These are phyloP conservation scores for Habropoda laboriosa DNA, from an alignment of 1,140 invertebrate genomes.

Conservation along the genomic window DNA sequence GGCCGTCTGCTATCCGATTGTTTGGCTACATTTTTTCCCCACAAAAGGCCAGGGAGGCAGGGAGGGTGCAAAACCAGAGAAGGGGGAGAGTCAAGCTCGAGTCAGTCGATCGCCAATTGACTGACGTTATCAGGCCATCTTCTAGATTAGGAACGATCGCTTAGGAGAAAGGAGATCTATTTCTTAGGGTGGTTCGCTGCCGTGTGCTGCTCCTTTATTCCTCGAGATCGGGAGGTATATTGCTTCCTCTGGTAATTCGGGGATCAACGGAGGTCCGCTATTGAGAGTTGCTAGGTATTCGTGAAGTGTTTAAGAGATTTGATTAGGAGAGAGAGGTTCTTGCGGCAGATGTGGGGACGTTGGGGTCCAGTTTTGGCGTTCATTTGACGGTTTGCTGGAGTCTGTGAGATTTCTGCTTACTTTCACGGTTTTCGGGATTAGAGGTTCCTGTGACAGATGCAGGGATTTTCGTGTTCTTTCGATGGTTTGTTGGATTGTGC, in stretches of 20 bases:
- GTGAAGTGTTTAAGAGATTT: background rate
- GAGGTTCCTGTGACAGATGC: too few relatives aligned
- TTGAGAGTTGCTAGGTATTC: background rate
- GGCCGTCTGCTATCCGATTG: constrained; percentile 66
- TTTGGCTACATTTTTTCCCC: constrained; percentile 72
- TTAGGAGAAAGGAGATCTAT: constrained; percentile 48
- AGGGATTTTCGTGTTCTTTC: too few relatives aligned
- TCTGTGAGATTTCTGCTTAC: too few relatives aligned
- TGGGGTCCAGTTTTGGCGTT: too few relatives aligned
- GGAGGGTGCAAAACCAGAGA: constrained; percentile 22
- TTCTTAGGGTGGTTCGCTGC: constrained; percentile 42
- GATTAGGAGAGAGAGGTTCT: background rate
- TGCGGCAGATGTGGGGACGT: background rate
- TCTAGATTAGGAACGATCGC: constrained; percentile 77
- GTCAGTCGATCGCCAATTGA: constrained; percentile 79
- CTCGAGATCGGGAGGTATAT: constrained; percentile 32
- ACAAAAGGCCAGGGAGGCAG: constrained; percentile 60
- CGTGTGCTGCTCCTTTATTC: constrained; percentile 62
- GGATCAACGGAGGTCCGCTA: background rate
- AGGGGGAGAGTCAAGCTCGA: constrained; percentile 54
- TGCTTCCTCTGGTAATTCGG: constrained; percentile 51
- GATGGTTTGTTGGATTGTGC: too few relatives aligned
- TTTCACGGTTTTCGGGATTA: too few relatives aligned
- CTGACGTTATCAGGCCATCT: constrained; percentile 78
- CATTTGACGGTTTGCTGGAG: too few relatives aligned